Evolutionary conservation across 2,113 vertebrate species (phyloP), one percentile per base, ranked within the genome.

Genomic region (Phodopus roborovskii): DNA sequence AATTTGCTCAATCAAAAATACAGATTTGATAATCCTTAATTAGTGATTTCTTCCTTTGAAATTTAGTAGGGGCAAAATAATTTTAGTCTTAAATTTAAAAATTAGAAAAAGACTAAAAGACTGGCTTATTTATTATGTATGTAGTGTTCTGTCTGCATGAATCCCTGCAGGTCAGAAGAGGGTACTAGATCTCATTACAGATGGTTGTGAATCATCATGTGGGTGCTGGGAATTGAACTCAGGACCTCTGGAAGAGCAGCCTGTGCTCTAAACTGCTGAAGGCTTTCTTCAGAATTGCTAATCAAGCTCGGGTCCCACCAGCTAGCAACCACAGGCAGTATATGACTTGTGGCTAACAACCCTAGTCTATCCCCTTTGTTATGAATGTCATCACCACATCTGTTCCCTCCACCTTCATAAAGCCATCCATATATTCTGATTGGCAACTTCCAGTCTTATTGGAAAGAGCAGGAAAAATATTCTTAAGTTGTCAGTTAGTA

Each of bases 1-100:
- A 64, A 17, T 83, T 11, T 78, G 39, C 26, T 93, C 26, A 86
- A 45, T 82, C 90, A 39, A 92, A 95, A 88, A 66, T 74, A 26
- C 12, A 71, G 66, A 39, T 78, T 66, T 89, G n/a, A 0, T 85
- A 39, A 87, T 79, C 19, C 64, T 95, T 83, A 81, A 28, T 53
- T 94, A 78, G 24, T 91, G 74, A 64, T 56, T 88, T 89, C 4
- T 53, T 68, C 45, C 64, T 15, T 85, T 92, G 92, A 95, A 96
- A 75, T 84, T 36, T 58, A 91, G 9, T 77, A 68, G 74, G 30
- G 86, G 9, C 42, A 81, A 30, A 90, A 56, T 92, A 68, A 45
- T 90, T 79, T 85, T 90, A 68, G 36, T 92, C 86, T 58, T 84
- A 85, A 91, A 89, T 8, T 77, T n/a, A n/a, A 88, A 53, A 82